Evolutionary conservation across 2,797 vertebrate species (phyloP), one percentile per base, ranked within the genome.

Genomic region (Agapornis canus): DNA sequence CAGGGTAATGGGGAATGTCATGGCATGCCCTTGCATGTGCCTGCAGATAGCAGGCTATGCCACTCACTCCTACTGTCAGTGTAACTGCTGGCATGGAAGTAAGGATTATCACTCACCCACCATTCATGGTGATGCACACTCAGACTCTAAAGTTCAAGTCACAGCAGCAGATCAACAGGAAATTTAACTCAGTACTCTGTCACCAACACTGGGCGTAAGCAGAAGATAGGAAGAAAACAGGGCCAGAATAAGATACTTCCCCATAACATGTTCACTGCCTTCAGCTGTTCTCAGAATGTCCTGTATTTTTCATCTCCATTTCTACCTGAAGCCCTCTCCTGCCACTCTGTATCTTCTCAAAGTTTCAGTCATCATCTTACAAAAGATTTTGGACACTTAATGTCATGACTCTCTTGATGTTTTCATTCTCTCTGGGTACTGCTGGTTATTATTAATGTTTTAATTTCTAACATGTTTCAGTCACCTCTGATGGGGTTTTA

Each of bases 341-440:
- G 72, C n/a, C 82, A 82, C 27, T 63, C 40, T 59, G 5, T 85
- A 84, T 61, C 54, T 72, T 82, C 65, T 26, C 56, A 29, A 82
- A 87, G 51, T 45, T 72, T 11, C 49, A 16, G 31, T 73, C n/a
- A n/a, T 31, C 16, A 48, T 29, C 64, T 63, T 39, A 37, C 19
- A 47, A 69, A 73, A 80, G 3, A 86, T 71, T 88, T 86, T 72
- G 75, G n/a, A 45, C 35, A 25, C 27, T 12, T 29, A 65, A 81
- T 35, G 5, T 40, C 86, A 84, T 54, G 72, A 35, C 7, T 65
- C 76, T 75, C 37, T 45, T 81, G 48, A 78, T 54, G 22, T 25
- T 88, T 82, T 73, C 47, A 49, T 78, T 72, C 52, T 71, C 48
- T 70, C 15, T 37, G 8, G 26, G 10, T 16, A 52, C 23, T 3